Percentiles rank a stretch among this genome's conserved stretches.
Evolutionary conservation across 1,140 invertebrate species (phyloP).

Genomic region (Aleiodes sp.): DNA sequence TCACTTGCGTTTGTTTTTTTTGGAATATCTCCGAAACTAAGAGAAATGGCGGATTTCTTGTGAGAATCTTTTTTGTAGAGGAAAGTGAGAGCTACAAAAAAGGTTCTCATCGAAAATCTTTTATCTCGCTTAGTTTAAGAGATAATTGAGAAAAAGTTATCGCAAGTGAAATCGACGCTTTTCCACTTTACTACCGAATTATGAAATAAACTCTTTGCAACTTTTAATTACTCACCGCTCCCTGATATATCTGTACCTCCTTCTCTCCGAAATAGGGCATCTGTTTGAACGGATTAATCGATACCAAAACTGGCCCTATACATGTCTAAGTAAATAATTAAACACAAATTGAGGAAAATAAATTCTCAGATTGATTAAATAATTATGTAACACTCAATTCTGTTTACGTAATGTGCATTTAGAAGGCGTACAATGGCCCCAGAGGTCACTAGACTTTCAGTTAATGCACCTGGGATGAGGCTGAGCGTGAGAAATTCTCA

Average conservation of each 20-base stretch:
- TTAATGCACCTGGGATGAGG: not conserved
- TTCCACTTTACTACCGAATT: too few species aligned
- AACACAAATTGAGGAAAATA: slow-evolving; percentile 50
- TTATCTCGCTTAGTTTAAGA: too few species aligned
- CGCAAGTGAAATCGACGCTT: too few species aligned
- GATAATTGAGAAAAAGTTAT: not conserved
- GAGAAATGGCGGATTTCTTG: too few species aligned
- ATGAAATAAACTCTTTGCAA: too few species aligned
- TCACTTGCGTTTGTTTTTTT: too few species aligned
- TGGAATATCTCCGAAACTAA: too few species aligned
- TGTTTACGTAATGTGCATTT: slow-evolving; percentile 12
- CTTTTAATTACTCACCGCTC: slow-evolving; percentile 69
- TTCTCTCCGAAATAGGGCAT: slow-evolving; percentile 78
- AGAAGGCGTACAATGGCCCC: slow-evolving; percentile 15
- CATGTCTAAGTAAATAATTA: slow-evolving; percentile 71
- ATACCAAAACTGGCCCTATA: slow-evolving; percentile 83
- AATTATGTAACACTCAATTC: not conserved
- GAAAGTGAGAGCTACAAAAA: too few species aligned
- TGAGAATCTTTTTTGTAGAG: too few species aligned
- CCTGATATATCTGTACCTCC: slow-evolving; percentile 79
- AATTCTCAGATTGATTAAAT: slow-evolving; percentile 29
- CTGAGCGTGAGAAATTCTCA: slow-evolving; percentile 21
- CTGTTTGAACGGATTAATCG: slow-evolving; percentile 83
- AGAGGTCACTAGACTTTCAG: slow-evolving; percentile 20
- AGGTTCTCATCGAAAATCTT: too few species aligned